Evolutionary conservation across 2,113 vertebrate species (phyloP).

Genomic region (Lasiurus borealis): DNA sequence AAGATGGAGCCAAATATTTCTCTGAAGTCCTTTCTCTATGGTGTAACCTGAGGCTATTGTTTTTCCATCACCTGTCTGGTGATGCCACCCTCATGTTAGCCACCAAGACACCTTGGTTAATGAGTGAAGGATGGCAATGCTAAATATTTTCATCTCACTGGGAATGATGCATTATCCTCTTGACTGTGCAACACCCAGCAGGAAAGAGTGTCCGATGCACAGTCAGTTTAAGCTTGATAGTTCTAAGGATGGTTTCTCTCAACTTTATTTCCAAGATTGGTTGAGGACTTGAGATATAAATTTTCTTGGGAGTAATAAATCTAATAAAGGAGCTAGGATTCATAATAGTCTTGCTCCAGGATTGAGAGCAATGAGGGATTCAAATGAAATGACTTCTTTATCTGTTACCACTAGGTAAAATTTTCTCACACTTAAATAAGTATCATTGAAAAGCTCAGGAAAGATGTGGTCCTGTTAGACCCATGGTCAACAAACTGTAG

Average conservation of each 20-base stretch:
- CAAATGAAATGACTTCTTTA: slow-evolving; percentile 52
- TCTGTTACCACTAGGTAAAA: slow-evolving; percentile 16
- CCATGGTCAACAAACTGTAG: no score
- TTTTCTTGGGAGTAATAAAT: slow-evolving; percentile 52
- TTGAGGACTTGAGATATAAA: slow-evolving; percentile 56
- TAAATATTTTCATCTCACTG: neutral
- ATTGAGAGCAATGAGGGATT: neutral
- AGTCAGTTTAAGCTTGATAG: slow-evolving; percentile 48
- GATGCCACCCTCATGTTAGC: neutral
- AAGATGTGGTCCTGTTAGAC: neutral
- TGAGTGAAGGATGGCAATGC: neutral
- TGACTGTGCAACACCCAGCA: neutral
- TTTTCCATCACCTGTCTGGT: neutral
- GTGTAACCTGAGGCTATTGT: neutral
- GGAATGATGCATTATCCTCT: neutral
- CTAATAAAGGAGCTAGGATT: slow-evolving; percentile 55
- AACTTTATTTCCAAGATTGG: slow-evolving; percentile 62
- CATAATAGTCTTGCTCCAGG: slow-evolving; percentile 29
- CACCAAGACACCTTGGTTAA: neutral
- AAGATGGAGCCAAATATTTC: neutral
- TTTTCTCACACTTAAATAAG: slow-evolving; percentile 45
- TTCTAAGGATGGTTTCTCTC: slow-evolving; percentile 67
- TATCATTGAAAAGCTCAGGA: neutral
- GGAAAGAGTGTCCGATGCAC: neutral
- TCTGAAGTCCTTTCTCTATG: neutral